phyloP scores from a whole-genome alignment of 1,140 invertebrate species.

The Eubasilissa regina region DNA sequence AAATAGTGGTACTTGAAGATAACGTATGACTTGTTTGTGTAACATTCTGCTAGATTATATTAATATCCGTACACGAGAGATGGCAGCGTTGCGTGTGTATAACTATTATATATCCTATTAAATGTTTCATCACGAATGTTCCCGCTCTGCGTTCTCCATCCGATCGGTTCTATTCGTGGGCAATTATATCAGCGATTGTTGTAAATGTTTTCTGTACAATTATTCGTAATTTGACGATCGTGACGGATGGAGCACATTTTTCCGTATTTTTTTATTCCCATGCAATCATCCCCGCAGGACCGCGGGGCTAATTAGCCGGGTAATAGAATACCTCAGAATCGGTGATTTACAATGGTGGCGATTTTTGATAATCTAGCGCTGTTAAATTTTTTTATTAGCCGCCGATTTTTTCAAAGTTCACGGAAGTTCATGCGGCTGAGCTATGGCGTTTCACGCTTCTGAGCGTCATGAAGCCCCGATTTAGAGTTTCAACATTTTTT shows the following conservation, averaged over 20 bases:
- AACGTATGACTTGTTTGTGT: slow-evolving; percentile 22
- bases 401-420: slow-evolving; percentile 10
- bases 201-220: slow-evolving; percentile 56
- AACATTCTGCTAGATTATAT: slow-evolving; percentile 8
- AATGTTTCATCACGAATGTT: slow-evolving; percentile 55
- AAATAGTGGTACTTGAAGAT: not conserved
- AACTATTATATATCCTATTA: slow-evolving; percentile 50
- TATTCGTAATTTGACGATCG: slow-evolving; percentile 54
- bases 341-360: slow-evolving; percentile 22
- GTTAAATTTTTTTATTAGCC: not conserved
- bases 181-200: slow-evolving; percentile 55
- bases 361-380: not conserved
- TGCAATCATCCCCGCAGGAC: not conserved
- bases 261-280: slow-evolving; percentile 38
- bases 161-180: slow-evolving; percentile 36
- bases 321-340: slow-evolving; percentile 10
- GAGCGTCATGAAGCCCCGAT: not conserved
- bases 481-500: too few relatives aligned
- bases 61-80: slow-evolving; percentile 34
- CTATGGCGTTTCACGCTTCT: not conserved
- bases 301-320: not conserved
- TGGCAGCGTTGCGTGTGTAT: slow-evolving; percentile 53
- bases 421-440: not conserved
- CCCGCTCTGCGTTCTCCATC: slow-evolving; percentile 27
- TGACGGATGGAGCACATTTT: slow-evolving; percentile 51